Evolutionary conservation across 2,888 invertebrate genomes (phyloP), one percentile per base, ranked within the genome.

Genomic region (Pterostichus niger): DNA sequence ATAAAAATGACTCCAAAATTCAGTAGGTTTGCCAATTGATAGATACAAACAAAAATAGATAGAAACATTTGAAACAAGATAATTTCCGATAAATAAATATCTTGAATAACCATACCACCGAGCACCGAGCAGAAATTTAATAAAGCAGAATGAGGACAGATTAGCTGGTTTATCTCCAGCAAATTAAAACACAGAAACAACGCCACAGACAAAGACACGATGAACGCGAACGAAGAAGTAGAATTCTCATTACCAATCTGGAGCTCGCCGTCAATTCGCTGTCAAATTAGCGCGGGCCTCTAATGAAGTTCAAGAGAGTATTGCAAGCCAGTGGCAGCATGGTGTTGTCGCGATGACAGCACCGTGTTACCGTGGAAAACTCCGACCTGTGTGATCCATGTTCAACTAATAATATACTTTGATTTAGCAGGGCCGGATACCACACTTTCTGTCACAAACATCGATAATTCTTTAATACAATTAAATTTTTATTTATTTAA

Each of bases 271-370:
- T 80, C 80, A 68, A 80, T 80, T 80, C 52, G 11, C 54, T 80
- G 80, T 80, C 80, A 80, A 80, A 80, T 80, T 68, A 68, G 40
- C 80, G 11, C 17, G 9, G 31, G 68, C 80, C 15, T 71, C 68
- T 80, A 80, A 80, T 80, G 68, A 80, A 80, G 80, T 80, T 64
- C 64, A 64, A 31, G 24, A 11, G 76, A 49, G 54, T 3, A 15
- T n/a, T 7, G 54, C 15, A 54, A 15, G 54, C 15, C 15, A 54
- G 54, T 3, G 7, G 54, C n/a, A 54, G 54, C 54, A 54, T 9
- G 7, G 40, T 40, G 40, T 40, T 40, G 40, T 40, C 59, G 24
- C 9, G 9, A 17, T 24, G 17, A 31, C 59, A 75, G 46, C 46
- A 44, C 52, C 24, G n/a, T 31, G 49, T 24, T 49, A 54, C 49